Conservation (phyloP, 1,140 invertebrate genomes). For the Nymphalis io region DNA sequence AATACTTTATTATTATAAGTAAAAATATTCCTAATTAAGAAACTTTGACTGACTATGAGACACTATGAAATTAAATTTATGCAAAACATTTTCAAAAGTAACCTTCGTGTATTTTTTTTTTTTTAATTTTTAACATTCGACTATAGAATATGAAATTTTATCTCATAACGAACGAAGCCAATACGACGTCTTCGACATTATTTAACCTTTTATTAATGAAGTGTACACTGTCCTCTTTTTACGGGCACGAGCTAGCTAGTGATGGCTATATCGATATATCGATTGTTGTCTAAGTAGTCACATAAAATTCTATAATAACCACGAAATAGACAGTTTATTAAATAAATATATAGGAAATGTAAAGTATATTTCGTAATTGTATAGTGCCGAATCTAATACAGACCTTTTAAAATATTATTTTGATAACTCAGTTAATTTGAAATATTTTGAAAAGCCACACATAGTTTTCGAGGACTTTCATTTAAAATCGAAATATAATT, state of each 20-base stretch:
- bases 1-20: too few species aligned
- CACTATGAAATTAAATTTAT: background rate
- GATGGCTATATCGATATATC: conserved; percentile 28
- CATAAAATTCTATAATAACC: background rate
- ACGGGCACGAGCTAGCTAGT: conserved; percentile 57
- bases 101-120: background rate
- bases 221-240: conserved; percentile 67
- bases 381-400: too few species aligned
- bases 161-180: conserved; percentile 41
- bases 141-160: conserved; percentile 43
- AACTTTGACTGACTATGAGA: too few species aligned
- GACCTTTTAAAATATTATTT: too few species aligned
- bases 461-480: too few species aligned
- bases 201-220: conserved; percentile 73
- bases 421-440: too few species aligned
- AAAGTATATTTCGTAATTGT: too few species aligned
- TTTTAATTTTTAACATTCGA: background rate
- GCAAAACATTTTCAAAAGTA: background rate
- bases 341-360: too few species aligned
- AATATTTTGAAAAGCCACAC: too few species aligned
- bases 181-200: conserved; percentile 62
- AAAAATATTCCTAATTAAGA: too few species aligned
- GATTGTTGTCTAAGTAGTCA: conserved; percentile 12
- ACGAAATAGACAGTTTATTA: too few species aligned
- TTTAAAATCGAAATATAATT: too few species aligned